Evolutionary conservation across 1,140 invertebrate species (phyloP).

Genomic region (Tetragonula clypearis): DNA sequence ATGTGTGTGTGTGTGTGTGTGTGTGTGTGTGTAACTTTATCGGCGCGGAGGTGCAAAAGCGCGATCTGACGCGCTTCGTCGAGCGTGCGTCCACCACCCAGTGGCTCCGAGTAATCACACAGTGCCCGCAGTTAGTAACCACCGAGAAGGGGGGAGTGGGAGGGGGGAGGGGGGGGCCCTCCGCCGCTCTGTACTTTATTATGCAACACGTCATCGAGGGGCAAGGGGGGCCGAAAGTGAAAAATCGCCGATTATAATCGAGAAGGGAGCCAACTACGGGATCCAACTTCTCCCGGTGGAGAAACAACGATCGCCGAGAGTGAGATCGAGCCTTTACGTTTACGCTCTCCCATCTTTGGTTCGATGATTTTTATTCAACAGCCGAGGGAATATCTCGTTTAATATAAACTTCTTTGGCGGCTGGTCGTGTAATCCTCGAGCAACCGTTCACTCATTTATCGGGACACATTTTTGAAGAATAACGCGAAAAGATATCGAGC

Average conservation of each 20-base stretch:
- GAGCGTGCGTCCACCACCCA: slow-evolving; percentile 16
- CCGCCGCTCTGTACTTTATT: slow-evolving; percentile 11
- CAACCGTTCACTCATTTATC: too few relatives aligned
- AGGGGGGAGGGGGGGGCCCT: not conserved
- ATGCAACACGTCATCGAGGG: slow-evolving; percentile 39
- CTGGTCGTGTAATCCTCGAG: too few relatives aligned
- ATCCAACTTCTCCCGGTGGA: too few relatives aligned
- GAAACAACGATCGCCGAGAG: not conserved
- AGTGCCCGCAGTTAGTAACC: slow-evolving; percentile 23
- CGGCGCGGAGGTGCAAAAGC: not conserved
- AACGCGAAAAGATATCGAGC: too few relatives aligned
- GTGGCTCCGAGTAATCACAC: slow-evolving; percentile 34
- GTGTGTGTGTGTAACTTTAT: not conserved
- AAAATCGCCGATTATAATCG: slow-evolving; percentile 42
- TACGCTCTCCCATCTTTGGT: too few relatives aligned
- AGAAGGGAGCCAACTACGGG: too few relatives aligned
- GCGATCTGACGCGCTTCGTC: slow-evolving; percentile 27
- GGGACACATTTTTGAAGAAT: too few relatives aligned
- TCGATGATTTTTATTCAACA: too few relatives aligned
- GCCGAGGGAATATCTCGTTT: too few relatives aligned
- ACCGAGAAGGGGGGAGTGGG: not conserved
- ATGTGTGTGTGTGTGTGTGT: too few relatives aligned
- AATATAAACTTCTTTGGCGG: too few relatives aligned
- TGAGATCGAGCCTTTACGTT: not conserved
- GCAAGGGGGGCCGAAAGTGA: slow-evolving; percentile 36